Conservation (phyloP, 2,113 vertebrate genomes). For the Neomonachus schauinslandi region DNA sequence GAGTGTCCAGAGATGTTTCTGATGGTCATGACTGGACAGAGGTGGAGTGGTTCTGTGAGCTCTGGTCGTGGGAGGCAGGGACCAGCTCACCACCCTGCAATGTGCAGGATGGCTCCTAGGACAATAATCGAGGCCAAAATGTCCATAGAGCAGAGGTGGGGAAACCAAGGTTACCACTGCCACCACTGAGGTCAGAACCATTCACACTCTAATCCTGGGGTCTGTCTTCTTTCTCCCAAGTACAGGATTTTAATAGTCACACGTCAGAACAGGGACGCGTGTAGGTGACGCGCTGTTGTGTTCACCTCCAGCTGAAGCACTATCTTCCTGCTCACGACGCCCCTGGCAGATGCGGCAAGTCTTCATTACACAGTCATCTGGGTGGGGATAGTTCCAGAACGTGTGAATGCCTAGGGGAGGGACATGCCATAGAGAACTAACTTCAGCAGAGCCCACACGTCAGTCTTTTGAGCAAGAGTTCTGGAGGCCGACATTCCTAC, state of each 20-base stretch:
- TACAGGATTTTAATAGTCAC: not conserved
- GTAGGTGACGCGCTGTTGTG: accelerated
- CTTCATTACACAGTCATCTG: accelerated
- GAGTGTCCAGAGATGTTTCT: not conserved
- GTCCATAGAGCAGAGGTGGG: not conserved
- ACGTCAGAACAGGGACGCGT: accelerated
- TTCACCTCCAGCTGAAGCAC: accelerated
- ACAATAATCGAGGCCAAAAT: not conserved
- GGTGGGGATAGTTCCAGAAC: accelerated
- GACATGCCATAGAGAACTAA: accelerated
- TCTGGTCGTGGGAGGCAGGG: accelerated
- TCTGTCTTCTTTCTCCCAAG: not conserved
- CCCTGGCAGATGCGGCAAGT: not conserved
- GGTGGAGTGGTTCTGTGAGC: accelerated
- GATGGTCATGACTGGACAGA: accelerated
- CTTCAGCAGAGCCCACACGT: not conserved
- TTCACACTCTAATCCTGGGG: not conserved
- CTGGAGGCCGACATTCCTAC: not conserved
- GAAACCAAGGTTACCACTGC: accelerated
- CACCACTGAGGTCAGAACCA: not conserved
- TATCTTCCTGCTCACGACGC: not conserved
- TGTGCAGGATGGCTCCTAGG: accelerated
- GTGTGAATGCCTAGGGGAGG: accelerated
- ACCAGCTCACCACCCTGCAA: accelerated
- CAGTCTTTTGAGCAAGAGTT: not conserved